Evolutionary conservation across 1,140 invertebrate species (phyloP).

Genomic region (Lutraria rhynchaena): DNA sequence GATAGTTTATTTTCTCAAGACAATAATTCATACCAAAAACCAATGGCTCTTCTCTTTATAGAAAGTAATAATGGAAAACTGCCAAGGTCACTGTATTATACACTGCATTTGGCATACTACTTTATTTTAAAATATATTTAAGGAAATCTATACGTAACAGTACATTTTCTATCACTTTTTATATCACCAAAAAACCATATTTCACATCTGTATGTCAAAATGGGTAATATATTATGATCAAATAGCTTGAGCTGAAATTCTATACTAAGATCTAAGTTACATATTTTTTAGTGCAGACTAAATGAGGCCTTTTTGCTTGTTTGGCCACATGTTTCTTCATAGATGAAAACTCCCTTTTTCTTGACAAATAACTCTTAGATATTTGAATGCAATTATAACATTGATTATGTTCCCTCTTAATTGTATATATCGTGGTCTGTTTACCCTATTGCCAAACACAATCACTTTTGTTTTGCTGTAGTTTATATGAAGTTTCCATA

Average conservation of each 20-base stretch:
- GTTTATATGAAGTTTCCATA: background rate
- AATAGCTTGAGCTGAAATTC: constrained; percentile 35
- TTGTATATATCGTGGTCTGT: background rate
- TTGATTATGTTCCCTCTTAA: background rate
- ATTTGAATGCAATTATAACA: background rate
- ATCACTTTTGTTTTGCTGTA: background rate
- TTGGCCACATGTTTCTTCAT: background rate
- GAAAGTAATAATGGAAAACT: no score
- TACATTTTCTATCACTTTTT: no score
- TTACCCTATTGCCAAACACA: constrained; percentile 6
- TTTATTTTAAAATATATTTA: no score
- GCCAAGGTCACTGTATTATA: no score
- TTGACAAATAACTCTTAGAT: background rate
- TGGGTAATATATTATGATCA: constrained; percentile 33
- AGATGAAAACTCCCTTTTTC: constrained; percentile 3
- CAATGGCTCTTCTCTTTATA: no score
- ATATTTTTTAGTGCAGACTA: background rate
- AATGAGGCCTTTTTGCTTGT: constrained; percentile 34
- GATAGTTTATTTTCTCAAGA: no score
- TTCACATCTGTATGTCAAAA: constrained; percentile 46
- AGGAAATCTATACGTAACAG: no score
- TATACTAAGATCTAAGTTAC: background rate
- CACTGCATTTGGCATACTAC: no score
- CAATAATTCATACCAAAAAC: no score
- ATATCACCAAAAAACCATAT: constrained; percentile 48